Percentiles rank a stretch among this genome's conserved stretches.
phyloP scores from a whole-genome alignment of 64 coral and sea anemone species.

The Stichodactyla helianthus region DNA sequence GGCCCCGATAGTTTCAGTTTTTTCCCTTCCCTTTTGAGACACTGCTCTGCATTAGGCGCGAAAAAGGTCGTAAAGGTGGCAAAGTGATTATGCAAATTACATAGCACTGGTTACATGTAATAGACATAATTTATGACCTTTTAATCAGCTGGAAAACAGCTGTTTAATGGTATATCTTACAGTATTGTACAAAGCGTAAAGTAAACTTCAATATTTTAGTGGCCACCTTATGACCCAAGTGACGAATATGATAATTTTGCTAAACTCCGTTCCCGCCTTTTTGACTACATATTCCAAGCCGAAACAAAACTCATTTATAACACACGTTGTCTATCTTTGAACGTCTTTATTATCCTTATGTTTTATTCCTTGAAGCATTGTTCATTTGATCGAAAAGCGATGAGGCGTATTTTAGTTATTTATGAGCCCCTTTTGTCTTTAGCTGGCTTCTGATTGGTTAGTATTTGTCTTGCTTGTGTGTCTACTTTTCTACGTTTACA shows the following conservation, averaged over 20 bases:
- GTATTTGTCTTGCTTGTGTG: neutral
- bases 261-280: too few species aligned
- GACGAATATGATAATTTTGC: too few species aligned
- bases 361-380: neutral
- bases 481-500: neutral
- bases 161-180: neutral
- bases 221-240: too few species aligned
- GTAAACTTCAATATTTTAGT: neutral
- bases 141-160: constrained; percentile 3
- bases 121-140: neutral
- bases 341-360: neutral
- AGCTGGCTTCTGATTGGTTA: neutral
- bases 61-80: too few species aligned
- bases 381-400: neutral
- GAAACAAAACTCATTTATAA: neutral
- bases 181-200: neutral
- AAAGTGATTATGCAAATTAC: too few species aligned
- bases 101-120: neutral
- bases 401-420: neutral
- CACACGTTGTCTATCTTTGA: too few species aligned
- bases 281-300: neutral
- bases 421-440: neutral
- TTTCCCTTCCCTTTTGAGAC: too few species aligned
- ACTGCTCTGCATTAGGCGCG: too few species aligned
- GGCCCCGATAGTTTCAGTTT: too few species aligned